These are phyloP conservation scores for Psococerastis gibbosa DNA, from an alignment of 2,888 invertebrate genomes.

Conservation along the genomic window DNA sequence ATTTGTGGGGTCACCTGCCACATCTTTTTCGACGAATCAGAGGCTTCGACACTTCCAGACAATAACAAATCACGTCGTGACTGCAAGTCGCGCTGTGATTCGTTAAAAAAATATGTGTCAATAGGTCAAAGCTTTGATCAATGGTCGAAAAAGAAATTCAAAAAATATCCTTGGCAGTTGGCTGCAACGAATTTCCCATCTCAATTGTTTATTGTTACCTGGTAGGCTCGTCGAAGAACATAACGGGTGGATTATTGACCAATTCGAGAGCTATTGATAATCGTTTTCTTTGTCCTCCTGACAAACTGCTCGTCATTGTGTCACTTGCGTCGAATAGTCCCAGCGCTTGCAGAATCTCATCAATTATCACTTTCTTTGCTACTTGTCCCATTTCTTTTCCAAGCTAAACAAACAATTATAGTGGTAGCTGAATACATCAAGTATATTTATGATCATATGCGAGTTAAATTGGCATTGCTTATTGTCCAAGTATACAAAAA, in stretches of 20 bases:
- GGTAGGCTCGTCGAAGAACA: slow-evolving; percentile 90
- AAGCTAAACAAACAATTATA: too few relatives aligned
- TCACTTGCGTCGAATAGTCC: slow-evolving; percentile 60
- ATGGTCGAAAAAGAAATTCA: slow-evolving; percentile 4
- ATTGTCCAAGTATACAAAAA: too few relatives aligned
- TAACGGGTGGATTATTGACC: slow-evolving; percentile 90
- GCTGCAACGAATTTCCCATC: too few relatives aligned
- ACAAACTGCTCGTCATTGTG: slow-evolving; percentile 61
- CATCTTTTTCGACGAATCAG: too few relatives aligned
- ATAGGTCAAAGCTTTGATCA: slow-evolving; percentile 6
- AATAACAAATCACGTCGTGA: too few relatives aligned
- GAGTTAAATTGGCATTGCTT: too few relatives aligned
- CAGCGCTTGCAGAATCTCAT: slow-evolving; percentile 70
- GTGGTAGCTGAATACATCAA: too few relatives aligned
- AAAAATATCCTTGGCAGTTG: background rate
- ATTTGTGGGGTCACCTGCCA: too few relatives aligned
- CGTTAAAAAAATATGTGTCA: too few relatives aligned
- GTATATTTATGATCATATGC: too few relatives aligned
- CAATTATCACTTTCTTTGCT: slow-evolving; percentile 61
- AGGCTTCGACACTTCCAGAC: too few relatives aligned
- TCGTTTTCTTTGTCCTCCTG: slow-evolving; percentile 81
- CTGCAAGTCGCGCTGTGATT: too few relatives aligned
- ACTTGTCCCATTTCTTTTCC: slow-evolving; percentile 53
- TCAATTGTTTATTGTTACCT: slow-evolving; percentile 27
- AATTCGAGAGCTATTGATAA: slow-evolving; percentile 81